phyloP scores from a whole-genome alignment of 2,797 vertebrate genomes.

The Xyrichtys novacula region DNA sequence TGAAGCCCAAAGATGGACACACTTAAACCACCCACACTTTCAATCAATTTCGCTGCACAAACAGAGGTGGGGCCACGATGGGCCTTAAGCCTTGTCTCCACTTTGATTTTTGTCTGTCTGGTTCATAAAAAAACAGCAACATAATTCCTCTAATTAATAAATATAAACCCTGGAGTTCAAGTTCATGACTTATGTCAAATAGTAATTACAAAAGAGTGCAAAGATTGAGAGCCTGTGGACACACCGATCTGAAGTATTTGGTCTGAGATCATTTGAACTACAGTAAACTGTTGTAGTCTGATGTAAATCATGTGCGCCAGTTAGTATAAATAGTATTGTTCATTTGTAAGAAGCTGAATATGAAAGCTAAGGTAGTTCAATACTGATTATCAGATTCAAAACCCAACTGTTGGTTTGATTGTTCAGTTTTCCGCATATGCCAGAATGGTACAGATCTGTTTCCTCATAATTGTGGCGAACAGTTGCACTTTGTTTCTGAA shows the following conservation, averaged over 20 bases:
- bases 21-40: too few species aligned
- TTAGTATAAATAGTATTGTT: not conserved
- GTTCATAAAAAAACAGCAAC: too few species aligned
- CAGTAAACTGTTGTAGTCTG: not conserved
- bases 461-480: not conserved
- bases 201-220: too few species aligned
- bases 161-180: too few species aligned
- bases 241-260: not conserved
- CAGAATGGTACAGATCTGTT: conserved; percentile 1
- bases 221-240: too few species aligned
- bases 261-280: not conserved
- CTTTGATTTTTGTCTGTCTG: too few species aligned
- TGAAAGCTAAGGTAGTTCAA: not conserved
- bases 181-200: too few species aligned
- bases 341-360: not conserved
- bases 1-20: too few species aligned
- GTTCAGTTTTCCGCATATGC: not conserved
- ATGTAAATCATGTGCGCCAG: not conserved
- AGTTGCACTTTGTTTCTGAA: not conserved
- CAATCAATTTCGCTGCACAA: too few species aligned
- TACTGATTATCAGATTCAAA: not conserved
- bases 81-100: too few species aligned
- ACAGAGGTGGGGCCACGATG: too few species aligned
- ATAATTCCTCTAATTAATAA: too few species aligned
- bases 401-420: not conserved